A percentile compares a stretch with the other conserved stretches of the same genome.
phyloP scores from a whole-genome alignment of 2,113 vertebrate species.

The Paralichthys olivaceus region DNA sequence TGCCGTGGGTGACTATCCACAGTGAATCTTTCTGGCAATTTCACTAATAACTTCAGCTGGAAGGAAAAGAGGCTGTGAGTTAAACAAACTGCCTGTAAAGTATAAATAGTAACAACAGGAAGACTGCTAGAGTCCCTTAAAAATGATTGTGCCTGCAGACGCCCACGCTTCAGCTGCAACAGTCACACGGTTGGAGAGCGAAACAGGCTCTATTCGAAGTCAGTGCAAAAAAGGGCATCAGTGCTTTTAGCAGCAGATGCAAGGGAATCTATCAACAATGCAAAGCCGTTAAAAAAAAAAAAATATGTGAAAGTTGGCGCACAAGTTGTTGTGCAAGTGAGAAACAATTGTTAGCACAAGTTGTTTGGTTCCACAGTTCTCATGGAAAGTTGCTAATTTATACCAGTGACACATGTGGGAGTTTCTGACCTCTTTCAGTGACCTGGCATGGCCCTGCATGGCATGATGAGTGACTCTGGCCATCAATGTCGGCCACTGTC shows the following conservation, averaged over 20 bases:
- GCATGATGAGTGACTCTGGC: slow-evolving; percentile 48
- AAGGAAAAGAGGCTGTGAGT: slow-evolving; percentile 29
- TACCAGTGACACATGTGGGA: slow-evolving; percentile 51
- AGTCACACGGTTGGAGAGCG: slow-evolving; percentile 24
- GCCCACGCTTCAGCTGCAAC: slow-evolving; percentile 61
- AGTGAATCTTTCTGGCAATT: slow-evolving; percentile 9
- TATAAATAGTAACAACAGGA: slow-evolving; percentile 70
- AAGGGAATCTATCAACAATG: slow-evolving; percentile 3
- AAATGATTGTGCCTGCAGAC: slow-evolving; percentile 48
- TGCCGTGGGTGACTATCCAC: neutral
- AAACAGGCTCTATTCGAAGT: slow-evolving; percentile 22
- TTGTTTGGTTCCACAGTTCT: slow-evolving; percentile 26
- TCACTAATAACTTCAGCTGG: slow-evolving; percentile 5
- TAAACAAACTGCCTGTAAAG: slow-evolving; percentile 48
- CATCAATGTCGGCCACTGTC: slow-evolving; percentile 28
- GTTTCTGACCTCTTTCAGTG: slow-evolving; percentile 67
- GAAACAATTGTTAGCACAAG: neutral
- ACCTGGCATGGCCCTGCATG: slow-evolving; percentile 63
- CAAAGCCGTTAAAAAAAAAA: slow-evolving; percentile 18
- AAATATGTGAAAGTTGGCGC: neutral
- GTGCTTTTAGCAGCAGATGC: slow-evolving; percentile 2
- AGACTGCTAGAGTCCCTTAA: slow-evolving; percentile 40
- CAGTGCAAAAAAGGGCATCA: slow-evolving; percentile 16
- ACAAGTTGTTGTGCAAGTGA: slow-evolving; percentile 20
- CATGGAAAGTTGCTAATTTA: slow-evolving; percentile 52